Conservation (phyloP, 2,888 invertebrate genomes). For the Caenorhabditis sulstoni region DNA sequence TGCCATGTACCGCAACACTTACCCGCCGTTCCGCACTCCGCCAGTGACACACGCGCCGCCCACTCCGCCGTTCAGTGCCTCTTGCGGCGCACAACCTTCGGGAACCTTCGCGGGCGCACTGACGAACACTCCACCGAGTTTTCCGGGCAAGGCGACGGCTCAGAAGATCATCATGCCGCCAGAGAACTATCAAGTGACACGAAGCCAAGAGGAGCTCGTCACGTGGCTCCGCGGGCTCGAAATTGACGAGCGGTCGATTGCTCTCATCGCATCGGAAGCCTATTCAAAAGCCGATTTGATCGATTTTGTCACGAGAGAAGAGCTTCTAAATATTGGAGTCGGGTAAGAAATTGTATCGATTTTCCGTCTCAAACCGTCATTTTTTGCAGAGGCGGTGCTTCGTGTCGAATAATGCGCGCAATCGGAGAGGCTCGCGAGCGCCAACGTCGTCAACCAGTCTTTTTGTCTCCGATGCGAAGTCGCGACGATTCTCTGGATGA, state of each 20-base stretch:
- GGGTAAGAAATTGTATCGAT: constrained; percentile 86
- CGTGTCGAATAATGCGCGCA: constrained; percentile 80
- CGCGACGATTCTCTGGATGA: constrained; percentile 72
- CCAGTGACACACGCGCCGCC: constrained; percentile 48
- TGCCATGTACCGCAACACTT: constrained; percentile 62
- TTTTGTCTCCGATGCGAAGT: constrained; percentile 66
- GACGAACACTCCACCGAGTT: constrained; percentile 33
- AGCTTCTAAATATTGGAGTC: constrained; percentile 88
- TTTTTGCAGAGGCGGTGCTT: constrained; percentile 68
- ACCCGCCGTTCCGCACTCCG: constrained; percentile 57
- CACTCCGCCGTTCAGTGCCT: constrained; percentile 59
- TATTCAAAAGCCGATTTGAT: constrained; percentile 89
- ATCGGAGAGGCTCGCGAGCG: constrained; percentile 63
- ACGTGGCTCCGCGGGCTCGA: constrained; percentile 87
- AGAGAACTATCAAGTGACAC: constrained; percentile 45
- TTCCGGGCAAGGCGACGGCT: constrained; percentile 17
- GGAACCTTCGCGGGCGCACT: constrained; percentile 10
- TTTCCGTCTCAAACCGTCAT: too few relatives aligned
- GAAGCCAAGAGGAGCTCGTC: constrained; percentile 84
- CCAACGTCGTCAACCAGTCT: constrained; percentile 57
- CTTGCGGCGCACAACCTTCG: constrained; percentile 46
- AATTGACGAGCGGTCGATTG: constrained; percentile 86
- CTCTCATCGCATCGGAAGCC: constrained; percentile 85
- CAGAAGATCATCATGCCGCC: constrained; percentile 67
- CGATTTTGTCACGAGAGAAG: constrained; percentile 88